Evolutionary conservation across 2,888 invertebrate species (phyloP).

Genomic region (Loripinus fragilis): DNA sequence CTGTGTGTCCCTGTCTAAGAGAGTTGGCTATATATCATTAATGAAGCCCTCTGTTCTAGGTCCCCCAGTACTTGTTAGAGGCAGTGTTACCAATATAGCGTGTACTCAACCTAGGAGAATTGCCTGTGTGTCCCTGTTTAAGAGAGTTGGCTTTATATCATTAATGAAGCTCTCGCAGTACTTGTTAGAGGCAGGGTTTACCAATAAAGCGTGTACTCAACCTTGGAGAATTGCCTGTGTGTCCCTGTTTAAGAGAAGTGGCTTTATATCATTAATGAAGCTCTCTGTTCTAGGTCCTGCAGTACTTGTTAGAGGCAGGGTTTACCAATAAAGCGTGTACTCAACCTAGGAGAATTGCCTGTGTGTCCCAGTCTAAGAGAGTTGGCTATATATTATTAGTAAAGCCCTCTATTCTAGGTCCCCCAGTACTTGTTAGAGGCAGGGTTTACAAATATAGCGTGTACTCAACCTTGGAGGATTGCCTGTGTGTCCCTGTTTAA

Average conservation of each 20-base stretch:
- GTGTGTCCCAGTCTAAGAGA: constrained; percentile 96
- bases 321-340: constrained; percentile 93
- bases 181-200: constrained; percentile 91
- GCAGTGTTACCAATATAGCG: constrained; percentile 91
- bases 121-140: constrained; percentile 97
- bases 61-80: constrained; percentile 95
- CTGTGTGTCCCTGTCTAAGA: constrained; percentile 96
- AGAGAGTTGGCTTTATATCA: constrained; percentile 96
- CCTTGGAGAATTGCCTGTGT: constrained; percentile 98
- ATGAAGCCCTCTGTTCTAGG: constrained; percentile 75
- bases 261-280: no score
- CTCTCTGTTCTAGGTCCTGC: constrained; percentile 86
- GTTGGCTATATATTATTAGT: no score
- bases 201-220: constrained; percentile 95
- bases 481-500: constrained; percentile 98
- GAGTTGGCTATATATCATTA: constrained; percentile 96
- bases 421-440: constrained; percentile 94
- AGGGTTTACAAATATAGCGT: constrained; percentile 93
- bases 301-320: constrained; percentile 93
- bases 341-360: constrained; percentile 98
- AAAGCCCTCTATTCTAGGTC: constrained; percentile 79
- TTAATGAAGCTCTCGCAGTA: no score
- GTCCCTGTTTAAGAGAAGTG: constrained; percentile 96
- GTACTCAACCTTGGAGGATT: constrained; percentile 98
- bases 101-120: constrained; percentile 99